phyloP scores from a whole-genome alignment of 2,888 invertebrate genomes.

The Ichneumoninae sp. region DNA sequence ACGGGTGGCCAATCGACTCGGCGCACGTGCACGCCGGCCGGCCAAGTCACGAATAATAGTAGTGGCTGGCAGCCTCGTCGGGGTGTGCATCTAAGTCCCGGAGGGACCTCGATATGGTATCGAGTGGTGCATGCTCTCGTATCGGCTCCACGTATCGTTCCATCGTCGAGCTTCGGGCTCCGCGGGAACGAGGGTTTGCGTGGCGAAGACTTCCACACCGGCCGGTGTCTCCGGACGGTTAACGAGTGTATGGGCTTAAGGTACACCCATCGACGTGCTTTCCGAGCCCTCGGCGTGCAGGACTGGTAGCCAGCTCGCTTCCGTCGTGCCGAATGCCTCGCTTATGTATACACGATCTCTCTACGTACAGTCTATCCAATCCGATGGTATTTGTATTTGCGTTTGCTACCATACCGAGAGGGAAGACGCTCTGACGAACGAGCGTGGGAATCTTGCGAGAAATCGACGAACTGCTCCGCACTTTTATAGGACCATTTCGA shows the following conservation, averaged over 20 bases:
- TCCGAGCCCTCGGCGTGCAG: slow-evolving; percentile 48
- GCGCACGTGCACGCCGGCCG: slow-evolving; percentile 66
- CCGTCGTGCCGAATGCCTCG: slow-evolving; percentile 63
- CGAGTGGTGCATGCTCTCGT: slow-evolving; percentile 75
- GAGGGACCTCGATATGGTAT: slow-evolving; percentile 69
- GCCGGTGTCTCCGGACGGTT: slow-evolving; percentile 43
- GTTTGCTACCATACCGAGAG: slow-evolving; percentile 57
- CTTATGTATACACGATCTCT: slow-evolving; percentile 39
- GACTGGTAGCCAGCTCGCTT: slow-evolving; percentile 59
- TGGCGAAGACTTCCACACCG: slow-evolving; percentile 63
- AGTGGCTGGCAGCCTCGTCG: slow-evolving; percentile 49
- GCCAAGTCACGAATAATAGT: slow-evolving; percentile 69
- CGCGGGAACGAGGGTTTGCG: slow-evolving; percentile 56
- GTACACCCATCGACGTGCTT: slow-evolving; percentile 28
- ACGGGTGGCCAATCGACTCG: slow-evolving; percentile 70
- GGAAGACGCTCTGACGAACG: slow-evolving; percentile 63
- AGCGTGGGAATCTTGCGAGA: slow-evolving; percentile 66
- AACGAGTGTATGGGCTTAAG: slow-evolving; percentile 59
- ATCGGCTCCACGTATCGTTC: slow-evolving; percentile 68
- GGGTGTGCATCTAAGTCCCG: slow-evolving; percentile 45
- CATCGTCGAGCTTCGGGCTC: slow-evolving; percentile 66
- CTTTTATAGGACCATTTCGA: slow-evolving; percentile 38
- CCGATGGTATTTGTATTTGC: slow-evolving; percentile 66
- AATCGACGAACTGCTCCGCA: slow-evolving; percentile 30
- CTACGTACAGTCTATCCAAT: slow-evolving; percentile 32